phyloP scores from a whole-genome alignment of 2,113 vertebrate species.

The Austrofundulus limnaeus region DNA sequence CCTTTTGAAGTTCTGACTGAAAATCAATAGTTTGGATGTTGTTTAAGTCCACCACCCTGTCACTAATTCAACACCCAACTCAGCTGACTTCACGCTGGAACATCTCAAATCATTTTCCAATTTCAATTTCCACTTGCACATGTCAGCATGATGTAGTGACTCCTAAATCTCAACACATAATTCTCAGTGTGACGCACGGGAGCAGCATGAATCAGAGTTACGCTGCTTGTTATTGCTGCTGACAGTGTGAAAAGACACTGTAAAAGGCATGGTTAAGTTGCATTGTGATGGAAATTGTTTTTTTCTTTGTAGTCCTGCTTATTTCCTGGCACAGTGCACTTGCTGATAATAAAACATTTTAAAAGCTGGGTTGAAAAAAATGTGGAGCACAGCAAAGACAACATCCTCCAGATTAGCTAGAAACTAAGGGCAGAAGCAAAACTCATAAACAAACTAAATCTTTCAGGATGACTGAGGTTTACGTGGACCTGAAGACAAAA shows the following conservation, averaged over 20 bases:
- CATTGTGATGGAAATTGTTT: conserved; percentile 5
- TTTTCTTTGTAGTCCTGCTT: not conserved
- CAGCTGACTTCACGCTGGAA: conserved; percentile 1
- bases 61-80: conserved; percentile 46
- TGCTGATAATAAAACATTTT: not conserved
- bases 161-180: conserved; percentile 32
- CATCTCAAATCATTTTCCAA: conserved; percentile 53
- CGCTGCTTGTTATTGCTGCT: conserved; percentile 19
- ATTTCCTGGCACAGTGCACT: conserved; percentile 16
- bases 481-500: no score
- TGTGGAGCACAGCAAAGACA: not conserved
- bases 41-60: conserved; percentile 1
- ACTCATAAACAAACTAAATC: not conserved
- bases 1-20: not conserved
- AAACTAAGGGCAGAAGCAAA: not conserved
- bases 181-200: conserved; percentile 22
- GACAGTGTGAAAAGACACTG: conserved; percentile 21
- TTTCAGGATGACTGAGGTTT: not conserved
- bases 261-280: conserved; percentile 28
- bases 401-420: not conserved
- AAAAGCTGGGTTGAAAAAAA: conserved; percentile 10
- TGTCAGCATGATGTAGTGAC: conserved; percentile 44
- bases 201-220: not conserved
- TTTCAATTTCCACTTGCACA: conserved; percentile 17
- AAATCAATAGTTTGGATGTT: conserved; percentile 5